A percentile compares a stretch with the other conserved stretches of the same genome.
phyloP scores from a whole-genome alignment of 1,140 invertebrate genomes.

The Euura lappo region DNA sequence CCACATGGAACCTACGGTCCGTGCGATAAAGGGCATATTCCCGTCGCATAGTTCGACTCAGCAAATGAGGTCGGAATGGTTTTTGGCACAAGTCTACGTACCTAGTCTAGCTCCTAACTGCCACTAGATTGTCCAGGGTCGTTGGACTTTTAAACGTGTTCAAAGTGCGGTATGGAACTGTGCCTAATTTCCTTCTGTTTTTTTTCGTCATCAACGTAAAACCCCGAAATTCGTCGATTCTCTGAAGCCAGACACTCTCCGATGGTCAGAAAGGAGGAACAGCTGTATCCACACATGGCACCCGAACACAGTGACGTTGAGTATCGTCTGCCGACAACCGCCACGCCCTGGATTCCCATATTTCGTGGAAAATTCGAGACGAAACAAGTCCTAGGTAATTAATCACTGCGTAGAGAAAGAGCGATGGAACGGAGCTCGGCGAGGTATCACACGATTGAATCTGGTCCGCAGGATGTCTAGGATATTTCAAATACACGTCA shows the following conservation, averaged over 20 bases:
- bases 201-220: too few relatives aligned
- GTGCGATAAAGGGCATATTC: background rate
- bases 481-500: background rate
- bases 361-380: background rate
- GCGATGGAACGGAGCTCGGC: background rate
- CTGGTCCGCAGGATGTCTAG: background rate
- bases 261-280: background rate
- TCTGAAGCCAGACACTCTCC: background rate
- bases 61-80: background rate
- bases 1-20: background rate
- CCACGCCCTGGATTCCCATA: background rate
- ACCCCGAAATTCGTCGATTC: background rate
- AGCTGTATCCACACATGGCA: background rate
- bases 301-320: background rate
- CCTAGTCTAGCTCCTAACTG: background rate
- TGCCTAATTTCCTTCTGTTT: background rate
- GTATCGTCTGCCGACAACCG: background rate
- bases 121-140: background rate
- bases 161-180: background rate
- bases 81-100: background rate
- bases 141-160: background rate
- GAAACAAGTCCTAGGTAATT: background rate
- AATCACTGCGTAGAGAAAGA: background rate
- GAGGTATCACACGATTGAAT: background rate
- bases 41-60: background rate